Conservation (phyloP, 2,797 vertebrate genomes). For the Chloroceryle inda region DNA sequence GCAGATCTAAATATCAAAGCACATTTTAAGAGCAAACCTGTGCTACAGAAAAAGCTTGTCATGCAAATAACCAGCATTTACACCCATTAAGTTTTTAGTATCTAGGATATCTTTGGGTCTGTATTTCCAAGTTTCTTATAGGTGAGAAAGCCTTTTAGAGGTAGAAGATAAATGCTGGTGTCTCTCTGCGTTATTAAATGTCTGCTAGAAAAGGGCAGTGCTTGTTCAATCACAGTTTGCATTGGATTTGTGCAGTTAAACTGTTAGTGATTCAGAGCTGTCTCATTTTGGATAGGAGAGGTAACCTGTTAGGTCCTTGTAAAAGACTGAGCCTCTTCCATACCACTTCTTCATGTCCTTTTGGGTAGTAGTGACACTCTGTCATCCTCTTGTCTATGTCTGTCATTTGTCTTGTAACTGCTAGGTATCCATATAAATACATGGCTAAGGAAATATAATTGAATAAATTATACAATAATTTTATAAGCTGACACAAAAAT, state of each 20-base stretch:
- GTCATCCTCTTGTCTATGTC: conserved; percentile 5
- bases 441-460: conserved; percentile 8
- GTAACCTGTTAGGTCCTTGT: background rate
- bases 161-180: background rate
- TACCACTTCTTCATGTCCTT: background rate
- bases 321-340: background rate
- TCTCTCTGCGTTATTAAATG: background rate
- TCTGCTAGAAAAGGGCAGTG: background rate
- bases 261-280: background rate
- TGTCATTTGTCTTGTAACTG: conserved; percentile 26
- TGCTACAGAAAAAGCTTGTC: background rate
- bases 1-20: background rate
- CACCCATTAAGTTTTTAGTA: background rate
- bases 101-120: background rate
- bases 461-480: conserved; percentile 48
- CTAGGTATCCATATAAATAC: background rate
- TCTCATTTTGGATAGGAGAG: background rate
- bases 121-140: background rate
- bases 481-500: conserved; percentile 55
- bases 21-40: background rate
- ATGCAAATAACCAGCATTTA: background rate
- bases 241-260: background rate
- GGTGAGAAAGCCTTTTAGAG: background rate
- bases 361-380: background rate
- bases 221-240: background rate